phyloP scores from a whole-genome alignment of 2,113 vertebrate species.

The Mastomys natalensis region DNA sequence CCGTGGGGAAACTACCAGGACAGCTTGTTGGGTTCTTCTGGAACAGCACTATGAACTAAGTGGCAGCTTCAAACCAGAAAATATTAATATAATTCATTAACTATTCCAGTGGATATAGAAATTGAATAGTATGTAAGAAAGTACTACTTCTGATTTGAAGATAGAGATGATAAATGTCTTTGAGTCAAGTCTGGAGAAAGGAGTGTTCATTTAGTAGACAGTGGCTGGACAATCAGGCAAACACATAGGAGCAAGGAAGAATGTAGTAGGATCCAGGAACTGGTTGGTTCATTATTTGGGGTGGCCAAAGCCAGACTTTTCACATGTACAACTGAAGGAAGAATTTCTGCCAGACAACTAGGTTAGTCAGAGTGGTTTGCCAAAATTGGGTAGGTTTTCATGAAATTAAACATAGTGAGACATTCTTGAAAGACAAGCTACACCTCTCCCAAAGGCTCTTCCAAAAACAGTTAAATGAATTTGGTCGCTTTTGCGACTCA shows the following conservation, averaged over 20 bases:
- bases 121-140: neutral
- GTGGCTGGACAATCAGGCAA: neutral
- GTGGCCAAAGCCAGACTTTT: neutral
- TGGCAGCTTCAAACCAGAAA: neutral
- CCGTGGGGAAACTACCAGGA: neutral
- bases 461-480: neutral
- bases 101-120: neutral
- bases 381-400: neutral
- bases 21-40: neutral
- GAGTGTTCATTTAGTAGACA: neutral
- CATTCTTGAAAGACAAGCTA: neutral
- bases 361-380: neutral
- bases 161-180: neutral
- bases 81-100: neutral
- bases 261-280: rapidly evolving
- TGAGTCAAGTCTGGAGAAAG: neutral
- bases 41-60: neutral
- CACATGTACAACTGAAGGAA: neutral
- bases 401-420: neutral
- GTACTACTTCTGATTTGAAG: neutral
- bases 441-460: neutral
- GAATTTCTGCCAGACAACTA: neutral
- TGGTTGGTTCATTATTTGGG: neutral
- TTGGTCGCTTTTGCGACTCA: neutral
- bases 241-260: neutral